These are phyloP conservation scores for Sepioteuthis lessoniana DNA, from an alignment of 2,888 invertebrate species.

Conservation along the genomic window DNA sequence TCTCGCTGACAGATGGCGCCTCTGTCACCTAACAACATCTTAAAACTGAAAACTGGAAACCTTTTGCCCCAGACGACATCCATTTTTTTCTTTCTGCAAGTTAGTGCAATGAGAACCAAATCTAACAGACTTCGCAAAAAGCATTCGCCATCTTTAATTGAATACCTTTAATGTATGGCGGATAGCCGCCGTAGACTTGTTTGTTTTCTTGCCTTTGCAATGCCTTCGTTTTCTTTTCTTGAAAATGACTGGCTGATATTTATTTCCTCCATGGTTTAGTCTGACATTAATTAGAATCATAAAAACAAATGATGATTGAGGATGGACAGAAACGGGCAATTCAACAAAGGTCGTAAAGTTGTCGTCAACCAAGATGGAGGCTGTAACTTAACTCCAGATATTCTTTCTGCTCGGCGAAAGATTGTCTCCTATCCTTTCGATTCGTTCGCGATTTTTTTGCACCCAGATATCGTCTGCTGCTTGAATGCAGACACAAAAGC, in stretches of 20 bases:
- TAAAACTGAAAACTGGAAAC: background rate
- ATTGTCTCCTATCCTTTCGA: background rate
- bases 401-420: background rate
- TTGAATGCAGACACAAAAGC: conserved; percentile 9
- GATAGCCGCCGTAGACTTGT: background rate
- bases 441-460: conserved; percentile 1
- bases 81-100: background rate
- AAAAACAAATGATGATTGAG: conserved; percentile 23
- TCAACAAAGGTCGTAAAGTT: background rate
- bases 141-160: background rate
- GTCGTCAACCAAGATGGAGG: background rate
- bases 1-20: background rate
- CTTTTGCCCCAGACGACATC: background rate
- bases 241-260: background rate
- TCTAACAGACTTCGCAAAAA: background rate
- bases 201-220: background rate
- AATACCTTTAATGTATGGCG: background rate
- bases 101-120: background rate
- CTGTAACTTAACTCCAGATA: background rate
- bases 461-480: background rate
- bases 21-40: conserved; percentile 9
- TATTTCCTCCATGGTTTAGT: background rate
- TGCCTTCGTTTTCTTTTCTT: background rate
- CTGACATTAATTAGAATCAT: conserved; percentile 33
- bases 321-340: background rate